Evolutionary conservation across 2,888 invertebrate genomes (phyloP).

Genomic region (Zootermopsis nevadensis): DNA sequence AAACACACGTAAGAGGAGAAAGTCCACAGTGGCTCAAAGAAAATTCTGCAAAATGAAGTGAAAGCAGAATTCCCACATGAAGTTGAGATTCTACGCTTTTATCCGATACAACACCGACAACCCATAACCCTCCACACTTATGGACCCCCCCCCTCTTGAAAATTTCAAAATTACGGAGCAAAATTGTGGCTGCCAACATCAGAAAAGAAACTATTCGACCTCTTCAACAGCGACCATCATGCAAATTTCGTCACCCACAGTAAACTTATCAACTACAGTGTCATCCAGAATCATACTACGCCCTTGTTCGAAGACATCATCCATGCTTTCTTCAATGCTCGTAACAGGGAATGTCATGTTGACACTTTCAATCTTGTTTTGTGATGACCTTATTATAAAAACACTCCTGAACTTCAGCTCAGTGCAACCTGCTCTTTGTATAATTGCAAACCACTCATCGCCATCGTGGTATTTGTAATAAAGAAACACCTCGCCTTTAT

Average conservation of each 20-base stretch:
- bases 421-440: background rate
- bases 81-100: no score
- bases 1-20: no score
- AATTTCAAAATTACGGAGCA: no score
- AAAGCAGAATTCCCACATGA: no score
- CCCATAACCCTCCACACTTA: no score
- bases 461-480: background rate
- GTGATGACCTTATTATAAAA: background rate
- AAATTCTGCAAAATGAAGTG: no score
- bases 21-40: no score
- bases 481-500: background rate
- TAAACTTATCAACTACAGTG: background rate
- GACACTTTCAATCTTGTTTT: background rate
- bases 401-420: background rate
- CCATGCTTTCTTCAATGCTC: background rate
- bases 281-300: background rate
- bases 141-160: no score
- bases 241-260: background rate
- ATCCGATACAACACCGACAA: no score
- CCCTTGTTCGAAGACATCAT: background rate
- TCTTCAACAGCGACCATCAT: background rate
- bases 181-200: no score
- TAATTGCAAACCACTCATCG: background rate
- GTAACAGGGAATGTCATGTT: background rate
- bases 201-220: no score